A percentile compares a stretch with the other conserved stretches of the same genome.
These are phyloP conservation scores for Heterotis niloticus DNA, from an alignment of 2,113 vertebrate species.

Conservation along the genomic window DNA sequence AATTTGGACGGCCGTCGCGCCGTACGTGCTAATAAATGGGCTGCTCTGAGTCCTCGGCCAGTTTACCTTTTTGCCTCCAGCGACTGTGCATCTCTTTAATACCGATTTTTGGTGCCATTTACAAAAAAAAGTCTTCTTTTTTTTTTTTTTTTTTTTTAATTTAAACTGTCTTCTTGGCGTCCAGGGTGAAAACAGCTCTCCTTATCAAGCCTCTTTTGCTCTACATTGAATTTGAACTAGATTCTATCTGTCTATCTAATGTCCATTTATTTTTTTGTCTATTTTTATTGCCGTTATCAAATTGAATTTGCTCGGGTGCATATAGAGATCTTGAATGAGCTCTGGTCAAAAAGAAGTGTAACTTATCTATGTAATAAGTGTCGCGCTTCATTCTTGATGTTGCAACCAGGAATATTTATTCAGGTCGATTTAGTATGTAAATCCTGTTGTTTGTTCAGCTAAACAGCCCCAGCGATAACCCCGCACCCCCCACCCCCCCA, in stretches of 20 bases:
- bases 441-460: conserved; percentile 9
- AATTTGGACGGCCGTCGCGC: no score
- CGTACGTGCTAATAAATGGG: no score
- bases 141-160: no score
- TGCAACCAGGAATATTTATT: not conserved
- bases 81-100: not conserved
- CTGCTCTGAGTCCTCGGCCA: no score
- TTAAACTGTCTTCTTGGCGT: no score
- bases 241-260: no score
- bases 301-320: no score
- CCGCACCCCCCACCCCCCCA: not conserved
- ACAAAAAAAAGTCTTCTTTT: not conserved
- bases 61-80: not conserved
- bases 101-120: not conserved
- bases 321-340: not conserved
- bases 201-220: no score
- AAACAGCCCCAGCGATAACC: conserved; percentile 7
- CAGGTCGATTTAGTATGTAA: conserved; percentile 11
- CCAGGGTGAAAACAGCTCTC: no score
- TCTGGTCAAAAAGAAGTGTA: not conserved
- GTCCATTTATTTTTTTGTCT: no score
- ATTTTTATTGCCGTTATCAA: no score
- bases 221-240: no score
- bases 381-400: not conserved
- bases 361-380: not conserved